A percentile compares a stretch with the other conserved stretches of the same genome.
phyloP scores from a whole-genome alignment of 2,888 invertebrate genomes.

The Therioaphis trifolii region DNA sequence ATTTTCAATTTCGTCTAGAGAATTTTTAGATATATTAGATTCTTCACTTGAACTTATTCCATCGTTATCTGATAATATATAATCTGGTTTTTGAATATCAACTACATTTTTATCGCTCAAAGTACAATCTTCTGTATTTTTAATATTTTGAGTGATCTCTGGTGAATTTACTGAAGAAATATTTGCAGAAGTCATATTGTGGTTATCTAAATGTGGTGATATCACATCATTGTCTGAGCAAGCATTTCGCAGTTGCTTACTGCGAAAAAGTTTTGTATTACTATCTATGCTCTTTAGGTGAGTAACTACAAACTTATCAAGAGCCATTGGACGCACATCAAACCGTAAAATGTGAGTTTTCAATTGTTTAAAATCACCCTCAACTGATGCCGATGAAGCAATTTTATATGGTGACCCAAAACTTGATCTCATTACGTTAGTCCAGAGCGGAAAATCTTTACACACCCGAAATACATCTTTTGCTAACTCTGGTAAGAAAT shows the following conservation, averaged over 20 bases:
- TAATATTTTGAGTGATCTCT: not conserved
- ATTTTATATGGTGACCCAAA: no score
- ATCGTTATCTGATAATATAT: not conserved
- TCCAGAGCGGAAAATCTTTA: no score
- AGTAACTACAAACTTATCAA: conserved; percentile 5
- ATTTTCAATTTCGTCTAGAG: no score
- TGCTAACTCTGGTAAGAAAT: conserved; percentile 20
- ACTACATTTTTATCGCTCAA: not conserved
- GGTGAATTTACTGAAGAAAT: not conserved
- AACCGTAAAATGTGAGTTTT: conserved; percentile 27
- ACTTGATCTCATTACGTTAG: no score
- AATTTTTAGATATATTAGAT: not conserved
- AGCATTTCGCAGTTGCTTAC: not conserved
- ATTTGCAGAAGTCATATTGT: no score
- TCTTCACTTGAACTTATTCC: not conserved
- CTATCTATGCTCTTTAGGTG: not conserved
- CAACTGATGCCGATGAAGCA: no score
- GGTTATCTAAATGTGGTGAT: not conserved
- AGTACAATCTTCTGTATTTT: not conserved
- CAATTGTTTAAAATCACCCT: conserved; percentile 15
- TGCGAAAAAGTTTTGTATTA: conserved; percentile 10
- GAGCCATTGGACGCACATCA: conserved; percentile 15
- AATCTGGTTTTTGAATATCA: no score
- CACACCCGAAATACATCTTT: conserved; percentile 11
- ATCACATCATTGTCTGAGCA: not conserved